These are phyloP conservation scores for Notechis scutatus DNA, from an alignment of 2,113 vertebrate genomes.

Conservation along the genomic window DNA sequence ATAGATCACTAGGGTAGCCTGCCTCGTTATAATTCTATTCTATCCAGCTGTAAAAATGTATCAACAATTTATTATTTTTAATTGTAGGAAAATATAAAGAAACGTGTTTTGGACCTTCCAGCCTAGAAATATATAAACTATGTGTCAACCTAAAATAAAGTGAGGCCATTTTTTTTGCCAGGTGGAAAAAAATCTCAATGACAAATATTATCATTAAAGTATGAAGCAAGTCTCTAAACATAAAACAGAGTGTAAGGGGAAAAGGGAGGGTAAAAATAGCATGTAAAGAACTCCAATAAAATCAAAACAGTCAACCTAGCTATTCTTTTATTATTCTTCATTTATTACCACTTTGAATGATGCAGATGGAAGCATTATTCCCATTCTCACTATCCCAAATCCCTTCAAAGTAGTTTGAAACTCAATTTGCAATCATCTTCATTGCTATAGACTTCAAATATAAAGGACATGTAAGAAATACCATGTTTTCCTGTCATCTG, in stretches of 20 bases:
- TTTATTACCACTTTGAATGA: neutral
- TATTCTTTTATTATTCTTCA: neutral
- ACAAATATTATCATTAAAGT: neutral
- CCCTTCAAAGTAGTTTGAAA: neutral
- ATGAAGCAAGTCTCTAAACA: neutral
- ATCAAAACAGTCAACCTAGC: neutral
- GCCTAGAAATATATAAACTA: neutral
- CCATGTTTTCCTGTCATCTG: neutral
- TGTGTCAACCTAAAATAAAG: neutral
- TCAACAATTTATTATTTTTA: neutral
- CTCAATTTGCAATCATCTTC: neutral
- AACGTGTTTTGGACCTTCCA: neutral
- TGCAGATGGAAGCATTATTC: neutral
- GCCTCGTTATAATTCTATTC: neutral
- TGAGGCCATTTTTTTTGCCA: neutral
- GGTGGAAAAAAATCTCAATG: neutral
- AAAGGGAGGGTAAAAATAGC: neutral
- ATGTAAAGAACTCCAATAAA: neutral
- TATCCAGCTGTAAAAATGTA: neutral
- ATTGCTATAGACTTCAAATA: neutral
- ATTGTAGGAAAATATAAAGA: neutral
- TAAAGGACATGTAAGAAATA: neutral
- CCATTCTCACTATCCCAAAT: neutral
- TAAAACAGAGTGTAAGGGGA: neutral
- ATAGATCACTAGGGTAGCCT: neutral